Evolutionary conservation across 2,797 vertebrate genomes (phyloP), one percentile per base, ranked within the genome.

Genomic region (Syngnathus acus): DNA sequence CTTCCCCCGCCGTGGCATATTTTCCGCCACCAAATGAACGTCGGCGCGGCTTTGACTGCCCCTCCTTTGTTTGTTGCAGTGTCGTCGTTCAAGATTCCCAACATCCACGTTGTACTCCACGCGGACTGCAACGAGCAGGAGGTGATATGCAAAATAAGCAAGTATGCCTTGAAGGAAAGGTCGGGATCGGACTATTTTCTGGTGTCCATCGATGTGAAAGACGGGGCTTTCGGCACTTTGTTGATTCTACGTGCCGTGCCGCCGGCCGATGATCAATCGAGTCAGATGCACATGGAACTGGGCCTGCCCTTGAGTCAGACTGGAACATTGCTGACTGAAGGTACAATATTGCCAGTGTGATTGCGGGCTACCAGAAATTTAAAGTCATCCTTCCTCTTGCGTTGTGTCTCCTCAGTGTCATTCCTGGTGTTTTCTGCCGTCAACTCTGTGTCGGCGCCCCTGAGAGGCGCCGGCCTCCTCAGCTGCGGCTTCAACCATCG

Each of bases 131-230:
- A 88, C 0, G 91, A 90, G 6, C 85, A 88, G 82, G 88, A 91
- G 67, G 87, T 94, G 76, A 80, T 71, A 71, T 94, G 94, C 21
- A 92, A 95, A 75, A 84, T 95, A 58, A 92, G 89, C 68, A 84
- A 2, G 5, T 91, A 84, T 65, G 72, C 72, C 40, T 47, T 78
- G 3, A 75, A 83, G 38, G 72, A 79, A 6, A 70, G 8, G 0
- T 75, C 73, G 9, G 72, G 66, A 59, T 58, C 37, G 1, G 60
- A 72, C 2, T 89, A 86, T 79, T 92, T 94, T 77, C 88, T 94
- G 68, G 84, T 78, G 26, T 89, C 87, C 0, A 40, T 93, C 48
- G 87, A 72, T 55, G 82, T 97, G 48, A 88, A 91, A 4, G 81
- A 78, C 1, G 81, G 65, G 0, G 89, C 90, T 2, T 86, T 93